Base-by-base conservation (phyloP, 2,113 vertebrate genomes). In the Phaethornis superciliosus region DNA sequence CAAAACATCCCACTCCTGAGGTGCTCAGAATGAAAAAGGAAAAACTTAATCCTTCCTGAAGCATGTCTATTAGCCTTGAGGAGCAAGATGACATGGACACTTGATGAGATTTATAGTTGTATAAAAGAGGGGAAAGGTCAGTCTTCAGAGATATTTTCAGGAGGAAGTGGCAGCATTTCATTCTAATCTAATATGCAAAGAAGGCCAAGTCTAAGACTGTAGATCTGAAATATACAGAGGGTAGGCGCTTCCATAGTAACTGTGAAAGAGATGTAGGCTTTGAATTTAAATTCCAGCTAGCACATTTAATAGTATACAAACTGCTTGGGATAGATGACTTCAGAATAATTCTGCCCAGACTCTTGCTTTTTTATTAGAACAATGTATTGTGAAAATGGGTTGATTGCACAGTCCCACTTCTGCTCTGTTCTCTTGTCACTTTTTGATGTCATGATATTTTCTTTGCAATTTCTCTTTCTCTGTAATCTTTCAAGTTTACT, bases 181-280 rank as follows among this genome's bases (percentile, higher is more conserved):
- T 90, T 89, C 16, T 23, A 88, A 92, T 92, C 88, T 81, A 71
- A 77, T 89, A 88, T 94, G 95, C 92, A 96, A 89, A 94, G 72
- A 94, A 90, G 88, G 44, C 85, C 76, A 92, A 88, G 76, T 82
- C 92, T 88, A 88, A 94, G 96, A 87, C n/a, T 95, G 94, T 76
- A 85, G 85, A 93, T 92, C 92, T 96, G 94, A 96, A 96, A 96
- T 94, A 91, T 47, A 81, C 82, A 84, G 85, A 92, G 94, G 95
- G 95, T 96, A 94, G 96, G 94, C 85, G 95, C 96, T 96, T 96
- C 96, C 96, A 96, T 96, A 96, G 96, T 96, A 96, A 96, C 96
- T 95, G 96, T 78, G 95, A 92, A 85, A 80, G 95, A 90, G 60
- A 94, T 88, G 95, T 94, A 93, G 90, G 95, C 95, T 95, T 93